Base-by-base conservation (phyloP, 1,140 invertebrate genomes). In the Hestina assimilis region DNA sequence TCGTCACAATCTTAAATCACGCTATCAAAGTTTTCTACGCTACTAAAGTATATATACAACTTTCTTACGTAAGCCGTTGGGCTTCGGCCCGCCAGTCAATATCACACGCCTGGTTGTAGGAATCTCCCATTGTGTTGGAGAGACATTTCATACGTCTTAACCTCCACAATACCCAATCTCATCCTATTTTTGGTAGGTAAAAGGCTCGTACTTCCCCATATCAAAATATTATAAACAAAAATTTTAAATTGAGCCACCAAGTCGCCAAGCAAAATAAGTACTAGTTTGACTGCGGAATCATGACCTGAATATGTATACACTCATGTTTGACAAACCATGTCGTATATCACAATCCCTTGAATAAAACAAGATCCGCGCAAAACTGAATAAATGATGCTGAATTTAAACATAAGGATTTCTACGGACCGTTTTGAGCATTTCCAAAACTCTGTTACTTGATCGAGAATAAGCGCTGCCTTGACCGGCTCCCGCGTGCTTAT, bases 391-490 rank as follows among this genome's bases (percentile, higher is more conserved):
- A 58, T 43, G 20, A 51, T 58, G 46, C 31, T 33, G 38, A 58
- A 58, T 58, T 58, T 58, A 58, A 51, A 58, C 46, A 58, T 38
- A 26, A 20, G 46, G 55, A 58, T 42, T 51, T 42, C 14, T 26
- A 23, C 40, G 19, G 26, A 33, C 23, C 46, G 26, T 24, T 43
- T 42, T 31, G 46, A 43, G 45, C 33, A 19, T 19, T 24, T 23
- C n/a, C 20, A 43, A 35, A 48, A 57, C 33, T 48, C 48, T 9
- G 33, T 48, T 43, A 54, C 41, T 54, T 40, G 28, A 57, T 57
- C 23, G 54, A 12, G 33, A 35, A 11, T 31, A 26, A 14, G 7
- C n/a, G 24, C 7, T 15, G 24, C 21, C n/a, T 15, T 48, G 45
- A 35, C 45, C 43, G 41, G 12, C 24, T 15, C 24, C 33, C 11